A percentile compares a stretch with the other conserved stretches of the same genome.
Conservation (phyloP, 2,113 vertebrate genomes). For the Osmerus mordax region DNA sequence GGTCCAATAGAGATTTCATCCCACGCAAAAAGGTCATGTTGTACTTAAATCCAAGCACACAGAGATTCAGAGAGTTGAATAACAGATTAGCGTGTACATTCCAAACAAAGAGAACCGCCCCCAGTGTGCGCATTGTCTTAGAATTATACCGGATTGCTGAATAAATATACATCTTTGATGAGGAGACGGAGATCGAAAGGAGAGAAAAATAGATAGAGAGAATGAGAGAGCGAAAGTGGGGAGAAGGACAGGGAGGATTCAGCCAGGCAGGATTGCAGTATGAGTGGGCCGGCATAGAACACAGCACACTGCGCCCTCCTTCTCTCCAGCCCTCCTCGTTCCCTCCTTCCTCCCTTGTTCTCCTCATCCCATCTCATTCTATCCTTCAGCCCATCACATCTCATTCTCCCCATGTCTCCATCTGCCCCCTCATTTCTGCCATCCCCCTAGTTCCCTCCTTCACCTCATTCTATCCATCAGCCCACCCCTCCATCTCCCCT, state of each 20-base stretch:
- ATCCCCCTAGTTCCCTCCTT: background rate
- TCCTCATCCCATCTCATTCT: background rate
- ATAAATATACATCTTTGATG: constrained; percentile 39
- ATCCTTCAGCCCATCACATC: background rate
- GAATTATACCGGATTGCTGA: constrained; percentile 42
- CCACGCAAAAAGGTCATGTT: constrained; percentile 36
- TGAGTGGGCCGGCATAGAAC: constrained; percentile 15
- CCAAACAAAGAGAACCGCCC: constrained; percentile 51
- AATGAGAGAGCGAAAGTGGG: background rate
- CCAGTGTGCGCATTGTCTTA: constrained; percentile 37
- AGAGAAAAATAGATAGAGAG: constrained; percentile 26
- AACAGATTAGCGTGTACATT: constrained; percentile 35
- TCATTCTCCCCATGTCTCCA: background rate
- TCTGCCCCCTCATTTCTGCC: background rate
- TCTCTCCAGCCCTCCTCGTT: background rate
- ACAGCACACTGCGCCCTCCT: background rate
- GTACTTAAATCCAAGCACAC: constrained; percentile 49
- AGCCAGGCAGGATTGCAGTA: constrained; percentile 23
- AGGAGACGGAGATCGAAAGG: constrained; percentile 40
- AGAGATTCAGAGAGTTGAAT: constrained; percentile 53
- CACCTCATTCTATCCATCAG: background rate
- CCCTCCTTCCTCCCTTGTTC: background rate
- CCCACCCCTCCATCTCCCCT: background rate
- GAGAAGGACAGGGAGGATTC: constrained; percentile 2
- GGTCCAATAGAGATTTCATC: constrained; percentile 47